phyloP scores from a whole-genome alignment of 2,888 invertebrate species.

The Trichacis sp. region DNA sequence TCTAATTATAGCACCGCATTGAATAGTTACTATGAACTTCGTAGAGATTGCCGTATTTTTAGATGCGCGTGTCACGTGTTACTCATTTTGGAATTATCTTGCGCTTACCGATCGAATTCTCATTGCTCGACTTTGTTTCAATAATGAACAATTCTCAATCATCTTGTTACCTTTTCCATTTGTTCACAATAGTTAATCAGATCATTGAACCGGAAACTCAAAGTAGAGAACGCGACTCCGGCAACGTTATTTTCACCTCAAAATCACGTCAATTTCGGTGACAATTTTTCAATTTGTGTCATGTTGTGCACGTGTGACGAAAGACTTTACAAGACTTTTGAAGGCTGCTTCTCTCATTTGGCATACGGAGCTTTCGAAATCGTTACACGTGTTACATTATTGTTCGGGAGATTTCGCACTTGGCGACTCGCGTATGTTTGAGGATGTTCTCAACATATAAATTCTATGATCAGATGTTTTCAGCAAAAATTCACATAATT shows the following conservation, averaged over 20 bases:
- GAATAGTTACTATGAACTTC: neutral
- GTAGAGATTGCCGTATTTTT: constrained; percentile 1
- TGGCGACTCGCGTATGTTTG: too few species aligned
- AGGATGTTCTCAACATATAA: too few species aligned
- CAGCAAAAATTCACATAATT: too few species aligned
- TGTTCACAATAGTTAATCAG: too few species aligned
- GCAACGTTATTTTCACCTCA: too few species aligned
- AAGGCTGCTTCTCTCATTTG: constrained; percentile 5
- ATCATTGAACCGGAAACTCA: too few species aligned
- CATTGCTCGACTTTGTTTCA: too few species aligned
- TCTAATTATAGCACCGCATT: constrained; percentile 3
- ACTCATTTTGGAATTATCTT: neutral
- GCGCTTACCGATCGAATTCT: neutral
- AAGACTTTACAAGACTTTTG: constrained; percentile 15
- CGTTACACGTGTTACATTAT: neutral
- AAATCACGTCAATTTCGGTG: constrained; percentile 8
- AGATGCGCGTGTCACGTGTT: neutral
- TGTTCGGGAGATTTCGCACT: neutral
- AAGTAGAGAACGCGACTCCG: too few species aligned
- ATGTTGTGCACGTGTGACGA: constrained; percentile 13
- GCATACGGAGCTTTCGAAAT: neutral
- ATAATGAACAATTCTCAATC: too few species aligned
- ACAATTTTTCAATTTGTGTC: constrained; percentile 21
- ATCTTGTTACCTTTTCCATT: too few species aligned
- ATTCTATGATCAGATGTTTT: too few species aligned